Evolutionary conservation across 2,113 vertebrate genomes (phyloP).

Genomic region (Misgurnus mizolepis): DNA sequence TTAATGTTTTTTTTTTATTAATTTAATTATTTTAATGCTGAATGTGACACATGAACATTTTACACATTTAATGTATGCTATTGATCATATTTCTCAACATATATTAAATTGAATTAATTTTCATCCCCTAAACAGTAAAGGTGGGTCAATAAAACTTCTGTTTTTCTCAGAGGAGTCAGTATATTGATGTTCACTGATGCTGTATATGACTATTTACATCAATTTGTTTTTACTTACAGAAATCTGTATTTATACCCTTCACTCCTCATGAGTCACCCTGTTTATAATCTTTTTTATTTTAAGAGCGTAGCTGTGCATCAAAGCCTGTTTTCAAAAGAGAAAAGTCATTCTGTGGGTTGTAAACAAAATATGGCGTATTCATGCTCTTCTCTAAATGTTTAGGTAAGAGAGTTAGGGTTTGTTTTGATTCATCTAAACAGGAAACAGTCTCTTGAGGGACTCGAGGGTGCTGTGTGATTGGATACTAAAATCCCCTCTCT

Average conservation of each 20-base stretch:
- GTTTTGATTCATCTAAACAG: slow-evolving; percentile 40
- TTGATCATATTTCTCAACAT: too few species aligned
- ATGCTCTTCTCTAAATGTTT: slow-evolving; percentile 51
- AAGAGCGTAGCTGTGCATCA: slow-evolving; percentile 20
- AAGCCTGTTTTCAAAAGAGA: slow-evolving; percentile 10
- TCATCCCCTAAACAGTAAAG: too few species aligned
- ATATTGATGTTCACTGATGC: too few species aligned
- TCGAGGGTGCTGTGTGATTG: background rate
- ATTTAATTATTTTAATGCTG: too few species aligned
- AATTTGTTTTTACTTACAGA: background rate
- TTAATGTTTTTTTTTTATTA: too few species aligned
- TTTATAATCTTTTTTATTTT: slow-evolving; percentile 22
- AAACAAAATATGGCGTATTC: slow-evolving; percentile 45
- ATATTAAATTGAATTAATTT: background rate
- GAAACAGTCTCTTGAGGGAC: slow-evolving; percentile 32
- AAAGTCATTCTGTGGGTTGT: slow-evolving; percentile 9
- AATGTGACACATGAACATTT: too few species aligned
- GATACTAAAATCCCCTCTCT: background rate
- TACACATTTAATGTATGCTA: too few species aligned
- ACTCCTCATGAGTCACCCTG: slow-evolving; percentile 21
- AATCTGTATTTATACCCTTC: slow-evolving; percentile 25
- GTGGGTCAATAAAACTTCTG: background rate
- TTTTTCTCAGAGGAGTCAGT: background rate
- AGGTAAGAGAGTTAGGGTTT: slow-evolving; percentile 1
- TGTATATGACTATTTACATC: too few species aligned